Evolutionary conservation across 1,140 invertebrate species (phyloP), one percentile per base, ranked within the genome.

Genomic region (Caenorhabditis brenneri): DNA sequence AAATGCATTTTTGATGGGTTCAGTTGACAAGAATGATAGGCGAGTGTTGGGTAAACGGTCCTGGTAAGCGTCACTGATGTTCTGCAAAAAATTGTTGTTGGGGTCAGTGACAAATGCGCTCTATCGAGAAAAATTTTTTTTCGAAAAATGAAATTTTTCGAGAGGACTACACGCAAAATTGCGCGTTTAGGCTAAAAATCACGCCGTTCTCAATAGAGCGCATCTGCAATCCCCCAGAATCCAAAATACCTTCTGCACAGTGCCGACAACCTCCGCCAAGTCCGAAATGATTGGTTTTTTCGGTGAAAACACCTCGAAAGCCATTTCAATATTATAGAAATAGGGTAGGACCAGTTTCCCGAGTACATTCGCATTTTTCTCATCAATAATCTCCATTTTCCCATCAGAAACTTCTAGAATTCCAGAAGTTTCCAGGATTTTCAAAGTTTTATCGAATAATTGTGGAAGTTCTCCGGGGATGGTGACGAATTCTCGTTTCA

Each of bases 1-100:
- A n/a, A 82, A 82, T 19, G 46, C 60, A 39, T 82, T 82, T 55
- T 82, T 82, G 36, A 82, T 82, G 2, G 81, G 81, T 16, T 82
- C 81, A 7, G 81, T 82, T 19, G 81, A 82, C 3, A 82, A 42
- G 6, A 82, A 82, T 1, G 81, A 82, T 15, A 82, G 60, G 2
- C 81, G 58, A 7, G 42, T 74, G 36, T 74, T 51, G 36, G 81
- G 81, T n/a, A 69, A 12, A 49, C 39, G 55, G n/a, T 29, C 53
- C 42, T 82, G 55, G 31, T 82, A 82, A 7, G 60, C 31, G 24
- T 60, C 55, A 24, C 55, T 60, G 6, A 82, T 69, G 31, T 82
- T 46, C 81, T 82, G 60, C 1, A 82, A 31, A 27, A 42, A 36
- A 31, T 15, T 19, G 24, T 3, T 10, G 1, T 36, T n/a, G n/a